Conservation (phyloP, 2,888 invertebrate genomes). For the Camponotus fellah region DNA sequence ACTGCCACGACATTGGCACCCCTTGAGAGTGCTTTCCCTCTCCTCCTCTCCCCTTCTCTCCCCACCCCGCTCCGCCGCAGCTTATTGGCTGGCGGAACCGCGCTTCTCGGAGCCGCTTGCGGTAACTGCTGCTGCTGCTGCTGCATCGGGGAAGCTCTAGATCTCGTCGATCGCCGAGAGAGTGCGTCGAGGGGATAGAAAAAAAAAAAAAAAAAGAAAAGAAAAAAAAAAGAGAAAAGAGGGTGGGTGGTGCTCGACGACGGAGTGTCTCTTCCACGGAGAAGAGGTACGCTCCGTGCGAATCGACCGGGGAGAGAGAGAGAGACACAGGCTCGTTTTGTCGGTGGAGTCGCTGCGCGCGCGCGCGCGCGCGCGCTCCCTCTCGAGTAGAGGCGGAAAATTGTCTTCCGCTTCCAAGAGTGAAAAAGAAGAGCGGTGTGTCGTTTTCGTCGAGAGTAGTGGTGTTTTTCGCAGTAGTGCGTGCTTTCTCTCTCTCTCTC, state of each 20-base stretch:
- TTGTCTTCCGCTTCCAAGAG: not conserved
- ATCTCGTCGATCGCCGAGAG: conserved; percentile 50
- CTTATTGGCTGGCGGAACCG: conserved; percentile 71
- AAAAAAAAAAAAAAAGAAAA: not conserved
- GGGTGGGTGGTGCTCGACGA: conserved; percentile 33
- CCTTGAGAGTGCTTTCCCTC: conserved; percentile 53
- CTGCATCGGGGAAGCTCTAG: conserved; percentile 50
- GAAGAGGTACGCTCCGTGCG: conserved; percentile 1
- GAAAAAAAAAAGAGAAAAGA: not conserved
- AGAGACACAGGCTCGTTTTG: not conserved
- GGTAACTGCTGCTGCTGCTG: conserved; percentile 42
- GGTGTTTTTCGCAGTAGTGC: not conserved
- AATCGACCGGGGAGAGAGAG: not conserved
- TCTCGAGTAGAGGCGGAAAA: not conserved
- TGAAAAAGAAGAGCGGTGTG: not conserved
- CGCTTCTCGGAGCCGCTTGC: conserved; percentile 62
- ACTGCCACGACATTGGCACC: conserved; percentile 40
- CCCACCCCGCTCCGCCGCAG: conserved; percentile 65
- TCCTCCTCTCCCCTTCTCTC: conserved; percentile 59
- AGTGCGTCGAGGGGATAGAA: conserved; percentile 20
- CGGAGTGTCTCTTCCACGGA: not conserved
- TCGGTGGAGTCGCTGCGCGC: not conserved
- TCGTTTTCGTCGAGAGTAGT: too few species aligned
- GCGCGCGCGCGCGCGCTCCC: not conserved
- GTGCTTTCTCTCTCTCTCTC: conserved; percentile 14